Conservation (phyloP, 2,888 invertebrate genomes). For the Eurois occulta region DNA sequence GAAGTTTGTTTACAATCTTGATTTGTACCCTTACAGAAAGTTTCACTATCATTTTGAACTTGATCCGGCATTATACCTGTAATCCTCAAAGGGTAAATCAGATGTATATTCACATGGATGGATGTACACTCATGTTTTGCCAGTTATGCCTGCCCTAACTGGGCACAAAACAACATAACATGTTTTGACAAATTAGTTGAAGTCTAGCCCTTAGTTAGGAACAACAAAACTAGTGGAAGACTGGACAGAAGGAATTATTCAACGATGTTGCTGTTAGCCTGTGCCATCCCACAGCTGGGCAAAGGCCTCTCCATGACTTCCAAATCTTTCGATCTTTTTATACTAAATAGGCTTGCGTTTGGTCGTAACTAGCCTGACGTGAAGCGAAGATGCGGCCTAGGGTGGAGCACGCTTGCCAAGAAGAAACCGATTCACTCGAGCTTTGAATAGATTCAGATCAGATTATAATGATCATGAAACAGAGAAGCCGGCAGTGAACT, state of each 20-base stretch:
- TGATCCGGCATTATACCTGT: background rate
- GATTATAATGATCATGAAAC: no score
- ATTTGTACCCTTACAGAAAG: background rate
- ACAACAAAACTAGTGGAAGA: background rate
- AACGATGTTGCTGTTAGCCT: no score
- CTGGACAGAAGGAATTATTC: background rate
- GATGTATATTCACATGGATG: background rate
- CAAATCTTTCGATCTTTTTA: no score
- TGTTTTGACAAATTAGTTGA: background rate
- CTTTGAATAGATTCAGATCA: no score
- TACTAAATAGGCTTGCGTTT: no score
- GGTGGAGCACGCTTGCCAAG: no score
- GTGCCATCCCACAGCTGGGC: no score
- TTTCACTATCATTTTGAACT: background rate
- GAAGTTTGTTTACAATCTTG: slow-evolving; percentile 23
- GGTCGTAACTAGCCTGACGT: no score
- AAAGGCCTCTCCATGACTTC: no score
- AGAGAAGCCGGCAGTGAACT: no score
- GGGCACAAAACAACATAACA: background rate
- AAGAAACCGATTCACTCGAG: no score
- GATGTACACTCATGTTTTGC: background rate
- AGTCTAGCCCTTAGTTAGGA: background rate
- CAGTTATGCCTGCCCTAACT: background rate
- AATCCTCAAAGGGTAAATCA: background rate
- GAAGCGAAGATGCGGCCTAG: no score